phyloP scores from a whole-genome alignment of 2,888 invertebrate genomes.

The Oasisia sp. region DNA sequence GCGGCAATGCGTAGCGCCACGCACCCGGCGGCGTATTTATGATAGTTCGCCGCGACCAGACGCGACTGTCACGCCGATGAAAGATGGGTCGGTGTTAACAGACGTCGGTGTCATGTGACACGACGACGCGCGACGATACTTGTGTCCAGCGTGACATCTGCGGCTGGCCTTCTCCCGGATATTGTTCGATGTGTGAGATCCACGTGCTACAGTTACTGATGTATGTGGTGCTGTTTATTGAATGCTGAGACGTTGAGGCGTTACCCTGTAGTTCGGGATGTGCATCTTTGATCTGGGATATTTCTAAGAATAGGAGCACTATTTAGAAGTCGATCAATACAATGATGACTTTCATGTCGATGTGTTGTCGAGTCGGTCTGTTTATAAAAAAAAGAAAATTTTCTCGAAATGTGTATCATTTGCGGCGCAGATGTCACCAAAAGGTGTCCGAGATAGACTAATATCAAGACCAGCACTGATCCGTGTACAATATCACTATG shows the following conservation, averaged over 20 bases:
- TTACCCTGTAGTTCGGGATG: too few relatives aligned
- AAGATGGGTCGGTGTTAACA: neutral
- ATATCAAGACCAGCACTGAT: neutral
- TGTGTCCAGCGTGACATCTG: neutral
- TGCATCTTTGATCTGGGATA: too few relatives aligned
- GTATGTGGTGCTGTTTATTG: neutral
- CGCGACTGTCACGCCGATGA: slow-evolving; percentile 6
- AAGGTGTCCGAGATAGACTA: neutral
- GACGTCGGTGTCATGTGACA: neutral
- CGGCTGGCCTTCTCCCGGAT: neutral
- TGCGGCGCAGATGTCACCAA: neutral
- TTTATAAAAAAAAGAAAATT: neutral
- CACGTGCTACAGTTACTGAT: neutral
- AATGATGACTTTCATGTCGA: neutral
- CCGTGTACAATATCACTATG: neutral
- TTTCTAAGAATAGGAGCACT: too few relatives aligned
- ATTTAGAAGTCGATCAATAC: too few relatives aligned
- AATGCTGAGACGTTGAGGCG: neutral
- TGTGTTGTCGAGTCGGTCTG: neutral
- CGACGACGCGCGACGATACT: neutral
- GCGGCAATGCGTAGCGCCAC: neutral
- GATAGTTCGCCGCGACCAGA: neutral
- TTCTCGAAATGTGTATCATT: neutral
- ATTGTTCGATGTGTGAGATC: neutral
- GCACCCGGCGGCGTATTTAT: neutral